Evolutionary conservation across 2,888 invertebrate species (phyloP).

Genomic region (Ectropis crepuscularia): DNA sequence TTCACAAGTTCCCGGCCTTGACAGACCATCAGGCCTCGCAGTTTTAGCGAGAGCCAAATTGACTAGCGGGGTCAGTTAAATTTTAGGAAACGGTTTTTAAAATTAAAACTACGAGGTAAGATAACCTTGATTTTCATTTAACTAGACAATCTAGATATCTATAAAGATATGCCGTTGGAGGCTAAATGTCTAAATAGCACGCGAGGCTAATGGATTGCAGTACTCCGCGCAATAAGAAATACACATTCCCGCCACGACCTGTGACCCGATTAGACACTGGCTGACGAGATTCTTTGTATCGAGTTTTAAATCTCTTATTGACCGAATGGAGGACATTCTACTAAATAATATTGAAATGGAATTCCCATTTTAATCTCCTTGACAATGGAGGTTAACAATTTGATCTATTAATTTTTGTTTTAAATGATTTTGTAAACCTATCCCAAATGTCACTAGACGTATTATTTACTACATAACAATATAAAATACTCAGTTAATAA

Average conservation of each 20-base stretch:
- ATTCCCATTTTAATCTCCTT: neutral
- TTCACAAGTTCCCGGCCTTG: conserved; percentile 68
- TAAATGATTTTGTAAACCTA: too few relatives aligned
- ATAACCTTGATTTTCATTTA: conserved; percentile 41
- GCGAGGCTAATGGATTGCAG: conserved; percentile 75
- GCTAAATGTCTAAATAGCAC: conserved; percentile 66
- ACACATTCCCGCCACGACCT: conserved; percentile 69
- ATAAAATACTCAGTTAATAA: too few relatives aligned
- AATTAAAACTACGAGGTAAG: conserved; percentile 38
- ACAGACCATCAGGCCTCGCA: conserved; percentile 48
- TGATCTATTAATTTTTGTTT: too few relatives aligned
- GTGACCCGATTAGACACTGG: conserved; percentile 56
- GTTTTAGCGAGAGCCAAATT: conserved; percentile 64
- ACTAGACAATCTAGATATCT: conserved; percentile 49
- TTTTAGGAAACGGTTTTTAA: conserved; percentile 41
- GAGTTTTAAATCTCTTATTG: conserved; percentile 26
- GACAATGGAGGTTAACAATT: too few relatives aligned
- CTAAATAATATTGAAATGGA: neutral
- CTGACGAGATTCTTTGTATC: conserved; percentile 35
- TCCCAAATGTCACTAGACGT: too few relatives aligned
- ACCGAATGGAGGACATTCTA: conserved; percentile 20
- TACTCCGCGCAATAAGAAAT: conserved; percentile 67
- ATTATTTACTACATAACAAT: too few relatives aligned
- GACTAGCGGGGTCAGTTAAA: conserved; percentile 55
- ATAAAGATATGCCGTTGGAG: conserved; percentile 50